These are phyloP conservation scores for Coturnix japonica DNA, from an alignment of 2,113 vertebrate species.

Conservation along the genomic window DNA sequence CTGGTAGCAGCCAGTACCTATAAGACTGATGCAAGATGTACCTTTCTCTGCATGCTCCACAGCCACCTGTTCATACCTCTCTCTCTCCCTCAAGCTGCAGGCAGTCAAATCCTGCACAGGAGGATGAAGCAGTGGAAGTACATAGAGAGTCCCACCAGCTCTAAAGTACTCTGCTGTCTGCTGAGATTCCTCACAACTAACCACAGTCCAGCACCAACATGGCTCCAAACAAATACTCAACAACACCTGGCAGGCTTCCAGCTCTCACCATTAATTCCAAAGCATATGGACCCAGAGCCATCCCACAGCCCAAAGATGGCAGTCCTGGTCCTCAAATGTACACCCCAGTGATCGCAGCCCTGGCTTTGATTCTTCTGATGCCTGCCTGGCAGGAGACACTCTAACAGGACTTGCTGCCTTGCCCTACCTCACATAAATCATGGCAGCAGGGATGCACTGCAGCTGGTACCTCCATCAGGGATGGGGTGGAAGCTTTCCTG, in stretches of 20 bases:
- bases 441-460: background rate
- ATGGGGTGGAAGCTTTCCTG: background rate
- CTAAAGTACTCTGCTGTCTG: background rate
- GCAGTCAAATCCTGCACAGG: background rate
- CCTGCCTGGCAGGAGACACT: background rate
- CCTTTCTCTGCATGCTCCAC: rapidly evolving
- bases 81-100: background rate
- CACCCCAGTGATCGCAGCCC: rapidly evolving
- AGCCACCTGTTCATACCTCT: background rate
- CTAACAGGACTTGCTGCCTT: background rate
- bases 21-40: background rate
- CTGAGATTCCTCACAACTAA: background rate
- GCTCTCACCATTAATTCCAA: background rate
- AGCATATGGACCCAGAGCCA: background rate
- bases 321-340: background rate
- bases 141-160: background rate
- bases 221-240: background rate
- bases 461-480: background rate
- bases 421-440: background rate
- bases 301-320: background rate
- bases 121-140: background rate
- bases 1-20: background rate
- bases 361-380: background rate
- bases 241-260: background rate
- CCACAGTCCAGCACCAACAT: background rate